Base-by-base conservation (phyloP, 2,797 vertebrate species). In the Halcyon chelicuti region DNA sequence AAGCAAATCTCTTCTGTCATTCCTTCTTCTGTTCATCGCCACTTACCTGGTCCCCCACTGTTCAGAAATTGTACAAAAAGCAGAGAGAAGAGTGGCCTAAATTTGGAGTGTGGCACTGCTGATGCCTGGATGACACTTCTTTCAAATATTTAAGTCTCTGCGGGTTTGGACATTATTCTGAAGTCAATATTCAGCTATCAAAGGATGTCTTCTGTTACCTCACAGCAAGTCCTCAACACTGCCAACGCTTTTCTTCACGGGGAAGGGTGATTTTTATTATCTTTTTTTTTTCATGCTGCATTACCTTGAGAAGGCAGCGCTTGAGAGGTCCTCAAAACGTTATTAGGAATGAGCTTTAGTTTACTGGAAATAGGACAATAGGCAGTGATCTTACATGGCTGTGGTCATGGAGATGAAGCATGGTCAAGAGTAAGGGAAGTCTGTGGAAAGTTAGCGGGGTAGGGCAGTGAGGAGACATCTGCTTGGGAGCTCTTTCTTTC, bases 1-100 rank as follows among this genome's bases (percentile, higher is more conserved):
- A 84, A 94, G 9, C 7, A 94, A 86, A 42, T 68, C 3, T 71
- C n/a, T 93, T 67, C 16, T 96, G 33, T 44, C 51, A 21, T n/a
- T 17, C 14, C n/a, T 70, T 26, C 6, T 86, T 61, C 57, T 87
- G 22, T 68, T 90, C 1, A 0, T 42, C 46, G 21, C 25, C 6
- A 2, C 13, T 58, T 93, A 93, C 10, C 7, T 44, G 4, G 21
- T 66, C 17, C 15, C 51, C 35, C 9, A 3, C 25, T 74, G 49
- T 25, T 84, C 58, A 90, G 46, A 54, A 61, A 33, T 20, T 46
- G 25, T 8, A 37, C 21, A 47, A 88, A 85, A 51, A 60, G n/a
- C 22, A 71, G 20, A 79, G 54, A 46, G 31, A 54, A 72, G 12
- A 73, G 42, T 20, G 57, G 16, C 10, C 23, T 60, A 7, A 73